Evolutionary conservation across 2,113 vertebrate genomes (phyloP), one percentile per base, ranked within the genome.

Genomic region (Harpagus bidentatus): DNA sequence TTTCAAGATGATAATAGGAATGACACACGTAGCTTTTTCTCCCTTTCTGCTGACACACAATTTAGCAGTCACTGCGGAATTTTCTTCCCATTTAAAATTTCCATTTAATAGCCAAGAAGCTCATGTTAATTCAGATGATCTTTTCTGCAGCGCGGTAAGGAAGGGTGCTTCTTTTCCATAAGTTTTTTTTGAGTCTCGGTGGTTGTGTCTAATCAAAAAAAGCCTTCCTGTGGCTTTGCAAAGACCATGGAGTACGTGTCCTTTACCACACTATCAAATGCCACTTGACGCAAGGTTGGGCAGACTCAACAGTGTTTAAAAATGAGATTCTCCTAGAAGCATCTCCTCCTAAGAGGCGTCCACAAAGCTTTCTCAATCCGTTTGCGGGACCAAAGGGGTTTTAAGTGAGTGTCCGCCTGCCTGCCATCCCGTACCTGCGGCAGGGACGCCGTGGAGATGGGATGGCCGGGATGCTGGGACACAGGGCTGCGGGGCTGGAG

Each of bases 1-100:
- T 96, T 96, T 97, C 86, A 67, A 17, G 87, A 94, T 65, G 95
- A 96, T 93, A 96, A 96, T 89, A 94, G 65, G 43, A 96, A 90
- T 89, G 95, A 96, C 89, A 96, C 81, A 82, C 73, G 3, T 91
- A 87, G 93, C 89, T 94, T 96, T 85, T 82, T 21, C 93, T 84
- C 61, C 61, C 74, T 94, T 95, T 96, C 90, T 96, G 95, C 96
- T 96, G 95, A 96, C 89, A 94, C 81, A 65, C 55, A 79, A 10
- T 91, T 96, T 93, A 96, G 93, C 95, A 94, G 48, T 4, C 61
- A 11, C 84, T 90, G 95, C 95, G 94, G 95, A 96, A 93, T 95
- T 96, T 87, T 85, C 91, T 76, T 71, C 87, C 91, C 87, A 26
- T 94, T 96, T 82, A 76, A 91, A 85, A 91, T 90, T 91, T 95